These are phyloP conservation scores for Pogonomyrmex barbatus DNA, from an alignment of 1,140 invertebrate species.

Conservation along the genomic window DNA sequence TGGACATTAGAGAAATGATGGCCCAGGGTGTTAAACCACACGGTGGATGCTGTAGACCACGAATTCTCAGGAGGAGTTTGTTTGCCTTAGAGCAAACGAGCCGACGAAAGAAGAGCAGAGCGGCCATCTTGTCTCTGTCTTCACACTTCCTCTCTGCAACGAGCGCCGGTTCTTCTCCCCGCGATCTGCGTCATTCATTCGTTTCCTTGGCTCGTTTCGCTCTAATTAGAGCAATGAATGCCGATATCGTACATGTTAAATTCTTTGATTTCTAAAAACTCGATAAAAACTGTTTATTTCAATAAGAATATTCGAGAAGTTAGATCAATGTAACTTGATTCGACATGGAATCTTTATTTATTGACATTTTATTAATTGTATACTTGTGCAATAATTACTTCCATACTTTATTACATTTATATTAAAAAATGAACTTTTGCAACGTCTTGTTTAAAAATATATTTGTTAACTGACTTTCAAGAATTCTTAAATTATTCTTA, in stretches of 20 bases:
- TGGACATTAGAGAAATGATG: slow-evolving; percentile 15
- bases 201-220: slow-evolving; percentile 12
- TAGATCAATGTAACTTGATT: background rate
- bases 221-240: slow-evolving; percentile 32
- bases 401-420: background rate
- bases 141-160: slow-evolving; percentile 56
- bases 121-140: slow-evolving; percentile 79
- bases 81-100: slow-evolving; percentile 80
- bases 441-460: background rate
- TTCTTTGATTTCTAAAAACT: background rate
- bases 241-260: background rate
- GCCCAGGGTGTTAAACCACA: background rate
- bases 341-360: background rate
- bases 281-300: background rate
- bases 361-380: background rate
- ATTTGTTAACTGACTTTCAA: background rate
- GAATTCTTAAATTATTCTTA: too few relatives aligned
- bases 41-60: slow-evolving; percentile 68
- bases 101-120: slow-evolving; percentile 80
- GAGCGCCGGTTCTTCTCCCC: slow-evolving; percentile 9
- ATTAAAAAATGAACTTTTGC: background rate
- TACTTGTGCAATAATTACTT: background rate
- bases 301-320: background rate
- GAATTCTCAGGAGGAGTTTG: slow-evolving; percentile 80
- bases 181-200: background rate